Conservation (phyloP, 2,797 vertebrate species). For the Tachyglossus aculeatus region DNA sequence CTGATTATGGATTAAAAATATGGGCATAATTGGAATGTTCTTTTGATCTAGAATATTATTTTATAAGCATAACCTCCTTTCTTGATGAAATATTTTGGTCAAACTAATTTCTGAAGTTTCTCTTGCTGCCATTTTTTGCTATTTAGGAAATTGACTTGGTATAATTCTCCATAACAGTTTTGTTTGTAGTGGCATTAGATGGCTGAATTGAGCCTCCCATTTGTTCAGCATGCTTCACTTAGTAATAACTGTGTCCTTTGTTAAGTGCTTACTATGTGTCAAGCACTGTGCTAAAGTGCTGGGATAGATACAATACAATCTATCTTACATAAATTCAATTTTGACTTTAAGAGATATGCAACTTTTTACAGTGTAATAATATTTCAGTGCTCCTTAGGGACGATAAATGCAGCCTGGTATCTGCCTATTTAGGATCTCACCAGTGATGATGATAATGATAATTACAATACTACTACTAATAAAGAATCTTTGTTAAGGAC, state of each 20-base stretch:
- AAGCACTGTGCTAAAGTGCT: neutral
- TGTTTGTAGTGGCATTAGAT: neutral
- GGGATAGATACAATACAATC: too few relatives aligned
- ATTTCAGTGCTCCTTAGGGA: too few relatives aligned
- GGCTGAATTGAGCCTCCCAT: too few relatives aligned
- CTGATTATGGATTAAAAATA: neutral
- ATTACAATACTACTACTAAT: too few relatives aligned
- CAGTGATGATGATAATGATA: too few relatives aligned
- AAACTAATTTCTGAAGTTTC: neutral
- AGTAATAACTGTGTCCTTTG: neutral
- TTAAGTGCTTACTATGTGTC: neutral
- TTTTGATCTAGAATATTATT: neutral
- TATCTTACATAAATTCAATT: slow-evolving; percentile 3
- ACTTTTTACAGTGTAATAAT: too few relatives aligned
- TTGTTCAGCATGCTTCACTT: too few relatives aligned
- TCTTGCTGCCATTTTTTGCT: neutral
- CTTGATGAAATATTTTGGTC: neutral
- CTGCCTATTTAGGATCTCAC: too few relatives aligned
- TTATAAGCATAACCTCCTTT: neutral
- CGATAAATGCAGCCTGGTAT: too few relatives aligned
- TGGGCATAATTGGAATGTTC: neutral
- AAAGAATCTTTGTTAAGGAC: too few relatives aligned
- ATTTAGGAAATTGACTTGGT: neutral
- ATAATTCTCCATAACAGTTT: neutral
- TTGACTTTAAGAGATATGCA: neutral